Percentiles rank a stretch among this genome's conserved stretches.
phyloP scores from a whole-genome alignment of 2,888 invertebrate species.

The Pasiphila rectangulata region DNA sequence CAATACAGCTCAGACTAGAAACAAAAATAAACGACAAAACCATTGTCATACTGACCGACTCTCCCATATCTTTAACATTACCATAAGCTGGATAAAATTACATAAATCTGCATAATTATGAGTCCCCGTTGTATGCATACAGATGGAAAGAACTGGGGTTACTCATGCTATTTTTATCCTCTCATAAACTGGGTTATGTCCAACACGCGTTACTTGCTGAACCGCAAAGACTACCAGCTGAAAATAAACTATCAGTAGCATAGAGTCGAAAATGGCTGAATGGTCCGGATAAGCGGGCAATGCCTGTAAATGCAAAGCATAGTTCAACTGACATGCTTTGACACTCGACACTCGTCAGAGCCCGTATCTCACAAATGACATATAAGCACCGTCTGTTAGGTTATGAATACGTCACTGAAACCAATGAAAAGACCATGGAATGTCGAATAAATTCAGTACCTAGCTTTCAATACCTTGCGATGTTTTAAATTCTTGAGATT shows the following conservation, averaged over 20 bases:
- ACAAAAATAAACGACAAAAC: background rate
- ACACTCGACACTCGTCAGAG: conserved; percentile 57
- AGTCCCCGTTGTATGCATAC: conserved; percentile 21
- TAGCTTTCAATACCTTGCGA: no score
- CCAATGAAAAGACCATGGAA: conserved; percentile 36
- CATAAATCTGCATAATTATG: conserved; percentile 24
- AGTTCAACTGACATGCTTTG: conserved; percentile 59
- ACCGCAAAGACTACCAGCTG: conserved; percentile 35
- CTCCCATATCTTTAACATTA: conserved; percentile 12
- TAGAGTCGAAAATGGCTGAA: conserved; percentile 43
- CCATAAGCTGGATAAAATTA: conserved; percentile 18
- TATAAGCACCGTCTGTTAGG: conserved; percentile 63
- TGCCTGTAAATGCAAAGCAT: conserved; percentile 42
- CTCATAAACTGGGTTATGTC: conserved; percentile 42
- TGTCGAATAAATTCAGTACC: conserved; percentile 1
- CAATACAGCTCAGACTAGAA: no score
- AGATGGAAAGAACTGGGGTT: conserved; percentile 28
- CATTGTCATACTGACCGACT: conserved; percentile 2
- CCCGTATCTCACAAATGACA: conserved; percentile 56
- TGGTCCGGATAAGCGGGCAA: conserved; percentile 30
- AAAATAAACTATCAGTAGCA: conserved; percentile 40
- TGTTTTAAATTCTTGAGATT: background rate
- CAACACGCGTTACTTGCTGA: conserved; percentile 35
- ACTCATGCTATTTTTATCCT: conserved; percentile 31
- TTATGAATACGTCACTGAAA: conserved; percentile 42